A percentile compares a stretch with the other conserved stretches of the same genome.
phyloP scores from a whole-genome alignment of 2,797 vertebrate species.

The Nasua narica region DNA sequence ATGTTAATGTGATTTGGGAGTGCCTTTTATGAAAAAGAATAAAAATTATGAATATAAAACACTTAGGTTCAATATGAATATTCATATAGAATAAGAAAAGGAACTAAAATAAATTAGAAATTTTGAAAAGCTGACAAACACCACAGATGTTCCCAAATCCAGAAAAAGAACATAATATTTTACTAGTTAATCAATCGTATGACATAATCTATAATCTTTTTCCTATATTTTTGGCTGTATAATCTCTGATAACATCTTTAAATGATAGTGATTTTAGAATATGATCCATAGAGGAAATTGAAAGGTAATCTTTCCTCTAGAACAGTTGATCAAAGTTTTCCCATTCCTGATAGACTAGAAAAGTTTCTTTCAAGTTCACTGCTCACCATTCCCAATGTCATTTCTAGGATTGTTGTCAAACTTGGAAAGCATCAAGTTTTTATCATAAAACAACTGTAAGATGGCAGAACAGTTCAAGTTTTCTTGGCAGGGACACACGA shows the following conservation, averaged over 20 bases:
- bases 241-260: neutral
- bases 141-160: neutral
- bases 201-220: neutral
- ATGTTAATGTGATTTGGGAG: neutral
- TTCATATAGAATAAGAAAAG: neutral
- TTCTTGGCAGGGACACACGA: neutral
- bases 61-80: neutral
- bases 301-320: neutral
- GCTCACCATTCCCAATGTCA: neutral
- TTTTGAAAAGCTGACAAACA: constrained; percentile 1
- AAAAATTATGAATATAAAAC: neutral
- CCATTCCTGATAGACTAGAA: neutral
- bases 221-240: neutral
- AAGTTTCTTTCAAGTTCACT: neutral
- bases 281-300: neutral
- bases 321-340: neutral
- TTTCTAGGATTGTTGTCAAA: neutral
- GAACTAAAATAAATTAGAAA: neutral
- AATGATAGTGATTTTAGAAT: neutral
- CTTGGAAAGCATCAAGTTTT: neutral
- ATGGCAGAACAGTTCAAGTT: neutral
- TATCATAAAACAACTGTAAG: neutral
- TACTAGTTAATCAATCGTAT: neutral
- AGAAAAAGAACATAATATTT: constrained; percentile 23
- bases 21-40: neutral